Evolutionary conservation across 2,888 invertebrate species (phyloP), one percentile per base, ranked within the genome.

Genomic region (Aricia artaxerxes): DNA sequence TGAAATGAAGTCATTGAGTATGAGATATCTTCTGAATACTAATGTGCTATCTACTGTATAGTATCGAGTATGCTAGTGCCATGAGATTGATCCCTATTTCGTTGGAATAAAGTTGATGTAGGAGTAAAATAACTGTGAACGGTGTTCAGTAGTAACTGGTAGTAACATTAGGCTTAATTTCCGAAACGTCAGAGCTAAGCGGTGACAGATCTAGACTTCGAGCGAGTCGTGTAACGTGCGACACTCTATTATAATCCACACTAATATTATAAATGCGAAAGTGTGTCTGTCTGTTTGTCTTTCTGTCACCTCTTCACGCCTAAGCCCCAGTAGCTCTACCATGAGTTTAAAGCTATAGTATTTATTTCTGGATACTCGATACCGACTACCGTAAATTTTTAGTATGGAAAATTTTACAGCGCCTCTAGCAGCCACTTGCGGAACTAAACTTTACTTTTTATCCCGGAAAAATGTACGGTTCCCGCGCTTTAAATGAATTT

Each of bases 131-230:
- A 57, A 13, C 57, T 57, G 13, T 4, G 16, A 57, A 57, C 57
- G 1, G 13, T 16, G 57, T 16, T 13, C 24, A 64, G 64, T 64
- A 38, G 35, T 38, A 69, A 69, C 35, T 9, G 31, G 64, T 64
- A 38, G 35, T 38, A 69, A 69, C 35, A 38, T 69, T 69, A 69
- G 35, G 35, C 69, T 69, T 38, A 69, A 69, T 69, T 69, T 69
- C 69, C 69, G 69, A 11, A 69, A 69, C 69, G 69, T 69, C 35
- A 69, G 69, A 35, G 35, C 69, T 11, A 13, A 38, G 35, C 35
- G 35, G 35, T 69, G 69, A 69, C 35, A 69, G 69, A 69, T 69
- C 69, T 69, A 69, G 69, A 69, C 69, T 69, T 69, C 69, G 5
- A 69, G 69, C 35, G 35, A 31, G 11, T 31, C 35, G 35, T 13